Conservation (phyloP, 2,888 invertebrate species). For the Eristalis arbustorum region DNA sequence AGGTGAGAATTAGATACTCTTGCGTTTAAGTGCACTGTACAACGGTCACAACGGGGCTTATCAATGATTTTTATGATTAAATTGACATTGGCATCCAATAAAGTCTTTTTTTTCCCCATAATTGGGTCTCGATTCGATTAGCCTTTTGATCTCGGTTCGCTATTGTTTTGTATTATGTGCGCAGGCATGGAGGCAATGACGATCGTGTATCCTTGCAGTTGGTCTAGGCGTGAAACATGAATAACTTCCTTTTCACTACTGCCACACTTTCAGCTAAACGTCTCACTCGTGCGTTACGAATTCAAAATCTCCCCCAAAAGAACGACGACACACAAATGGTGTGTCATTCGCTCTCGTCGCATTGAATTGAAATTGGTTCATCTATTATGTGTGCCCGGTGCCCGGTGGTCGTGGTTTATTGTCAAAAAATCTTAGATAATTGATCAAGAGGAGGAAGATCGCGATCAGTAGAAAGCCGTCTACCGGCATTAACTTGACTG, state of each 20-base stretch:
- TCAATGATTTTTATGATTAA: constrained; percentile 60
- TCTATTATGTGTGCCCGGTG: constrained; percentile 1
- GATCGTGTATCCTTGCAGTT: not conserved
- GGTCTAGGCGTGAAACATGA: not conserved
- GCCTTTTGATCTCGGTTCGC: constrained; percentile 44
- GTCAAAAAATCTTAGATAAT: constrained; percentile 41
- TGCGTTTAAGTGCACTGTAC: constrained; percentile 27
- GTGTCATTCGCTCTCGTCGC: not conserved
- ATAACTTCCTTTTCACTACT: constrained; percentile 6
- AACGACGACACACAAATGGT: not conserved
- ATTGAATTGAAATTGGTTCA: constrained; percentile 21
- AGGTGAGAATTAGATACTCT: constrained; percentile 52
- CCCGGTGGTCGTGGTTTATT: too few species aligned
- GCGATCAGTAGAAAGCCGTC: constrained; percentile 39
- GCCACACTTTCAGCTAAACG: not conserved
- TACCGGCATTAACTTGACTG: constrained; percentile 24
- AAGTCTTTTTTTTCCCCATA: constrained; percentile 17
- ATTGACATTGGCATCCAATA: constrained; percentile 69
- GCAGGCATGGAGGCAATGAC: not conserved
- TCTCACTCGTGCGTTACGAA: constrained; percentile 33
- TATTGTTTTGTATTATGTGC: not conserved
- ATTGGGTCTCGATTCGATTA: constrained; percentile 54
- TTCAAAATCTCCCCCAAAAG: constrained; percentile 22
- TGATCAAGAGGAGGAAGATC: constrained; percentile 28
- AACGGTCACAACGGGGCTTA: constrained; percentile 41